Conservation (phyloP, 2,797 vertebrate genomes). For the Chelidonichthys spinosus region DNA sequence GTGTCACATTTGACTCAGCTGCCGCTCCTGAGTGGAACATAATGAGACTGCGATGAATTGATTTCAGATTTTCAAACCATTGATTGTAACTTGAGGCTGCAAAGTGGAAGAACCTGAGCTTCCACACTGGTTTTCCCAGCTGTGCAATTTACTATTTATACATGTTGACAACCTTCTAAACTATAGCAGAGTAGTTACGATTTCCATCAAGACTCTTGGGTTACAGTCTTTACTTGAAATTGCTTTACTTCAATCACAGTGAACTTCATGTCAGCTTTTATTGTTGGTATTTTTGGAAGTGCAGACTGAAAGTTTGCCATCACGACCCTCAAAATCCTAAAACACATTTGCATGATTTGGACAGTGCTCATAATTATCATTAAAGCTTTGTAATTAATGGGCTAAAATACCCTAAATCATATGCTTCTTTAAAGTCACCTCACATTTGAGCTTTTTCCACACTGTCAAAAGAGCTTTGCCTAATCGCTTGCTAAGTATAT, state of each 20-base stretch:
- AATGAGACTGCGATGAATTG: neutral
- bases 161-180: no score
- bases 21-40: neutral
- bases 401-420: constrained; percentile 34
- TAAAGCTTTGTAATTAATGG: constrained; percentile 12
- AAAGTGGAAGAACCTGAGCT: no score
- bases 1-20: neutral
- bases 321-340: neutral
- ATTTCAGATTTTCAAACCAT: no score
- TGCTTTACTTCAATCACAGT: no score
- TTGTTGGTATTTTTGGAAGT: neutral
- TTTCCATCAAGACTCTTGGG: neutral
- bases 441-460: constrained; percentile 1
- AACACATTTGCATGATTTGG: neutral
- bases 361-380: neutral
- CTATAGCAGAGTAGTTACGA: no score
- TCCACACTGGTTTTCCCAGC: no score
- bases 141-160: no score
- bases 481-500: neutral
- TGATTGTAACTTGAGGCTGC: no score
- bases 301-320: neutral
- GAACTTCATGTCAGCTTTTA: neutral
- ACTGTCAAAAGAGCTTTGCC: neutral
- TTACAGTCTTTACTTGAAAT: neutral
- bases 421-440: neutral